These are phyloP conservation scores for Drosophila tanythrix DNA, from an alignment of 2,888 invertebrate species.

Conservation along the genomic window DNA sequence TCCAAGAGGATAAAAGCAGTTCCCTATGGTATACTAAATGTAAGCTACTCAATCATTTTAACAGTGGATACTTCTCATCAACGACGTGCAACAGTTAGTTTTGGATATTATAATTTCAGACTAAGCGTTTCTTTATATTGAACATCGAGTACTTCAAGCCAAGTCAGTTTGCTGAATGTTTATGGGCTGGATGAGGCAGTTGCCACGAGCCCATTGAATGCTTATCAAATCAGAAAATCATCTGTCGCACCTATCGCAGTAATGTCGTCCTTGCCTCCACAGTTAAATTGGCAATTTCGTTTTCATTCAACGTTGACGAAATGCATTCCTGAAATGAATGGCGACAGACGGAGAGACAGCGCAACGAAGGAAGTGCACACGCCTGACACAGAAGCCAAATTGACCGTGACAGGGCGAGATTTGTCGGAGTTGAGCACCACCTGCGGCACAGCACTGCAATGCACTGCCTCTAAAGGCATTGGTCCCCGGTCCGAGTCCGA, in stretches of 20 bases:
- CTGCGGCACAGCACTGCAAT: background rate
- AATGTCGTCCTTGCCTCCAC: constrained; percentile 11
- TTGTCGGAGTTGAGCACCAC: constrained; percentile 12
- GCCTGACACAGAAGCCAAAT: constrained; percentile 66
- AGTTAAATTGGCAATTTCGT: constrained; percentile 79
- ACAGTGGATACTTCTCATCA: background rate
- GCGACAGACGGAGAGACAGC: constrained; percentile 20
- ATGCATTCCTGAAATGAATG: constrained; percentile 74
- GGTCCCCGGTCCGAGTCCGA: background rate
- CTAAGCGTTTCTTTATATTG: background rate
- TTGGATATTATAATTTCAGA: background rate
- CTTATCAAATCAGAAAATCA: constrained; percentile 33
- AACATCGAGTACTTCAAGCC: background rate
- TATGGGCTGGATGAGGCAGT: background rate
- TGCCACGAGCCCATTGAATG: constrained; percentile 25
- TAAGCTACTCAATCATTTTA: background rate
- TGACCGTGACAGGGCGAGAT: constrained; percentile 48
- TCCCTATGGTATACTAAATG: background rate
- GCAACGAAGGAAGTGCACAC: constrained; percentile 40
- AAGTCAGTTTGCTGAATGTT: background rate
- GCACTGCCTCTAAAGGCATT: constrained; percentile 2
- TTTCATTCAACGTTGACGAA: constrained; percentile 77
- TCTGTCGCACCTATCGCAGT: constrained; percentile 15
- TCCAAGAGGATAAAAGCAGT: background rate
- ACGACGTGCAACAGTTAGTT: background rate